Conservation (phyloP, 2,888 invertebrate species). For the Doris montereyensis region DNA sequence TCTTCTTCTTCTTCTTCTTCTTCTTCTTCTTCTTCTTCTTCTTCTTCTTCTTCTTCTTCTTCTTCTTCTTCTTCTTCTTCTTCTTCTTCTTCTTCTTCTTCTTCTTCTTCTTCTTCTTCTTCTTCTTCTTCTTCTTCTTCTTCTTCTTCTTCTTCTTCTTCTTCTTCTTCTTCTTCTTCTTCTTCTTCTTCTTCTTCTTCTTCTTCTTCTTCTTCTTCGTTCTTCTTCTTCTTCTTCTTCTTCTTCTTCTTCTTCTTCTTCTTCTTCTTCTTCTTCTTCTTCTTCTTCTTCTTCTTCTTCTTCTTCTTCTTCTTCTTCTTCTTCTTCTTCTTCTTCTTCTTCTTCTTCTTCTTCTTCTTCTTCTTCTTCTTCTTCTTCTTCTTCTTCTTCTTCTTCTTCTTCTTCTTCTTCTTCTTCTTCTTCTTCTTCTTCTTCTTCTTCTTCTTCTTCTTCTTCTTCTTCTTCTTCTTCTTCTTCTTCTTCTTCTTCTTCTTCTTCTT, state of each 20-base stretch:
- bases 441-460: too few species aligned
- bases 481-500: too few species aligned
- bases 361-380: neutral
- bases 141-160: neutral
- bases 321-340: neutral
- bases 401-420: too few species aligned
- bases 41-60: neutral
- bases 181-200: neutral
- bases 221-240: neutral
- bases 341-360: neutral
- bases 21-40: neutral
- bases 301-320: constrained; percentile 27
- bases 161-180: neutral
- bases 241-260: constrained; percentile 6
- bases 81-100: neutral
- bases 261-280: constrained; percentile 8
- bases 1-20: neutral
- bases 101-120: neutral
- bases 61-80: neutral
- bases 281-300: constrained; percentile 23
- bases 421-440: too few species aligned
- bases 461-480: too few species aligned
- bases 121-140: neutral
- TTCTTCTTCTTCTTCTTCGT: neutral
- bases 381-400: neutral